Percentiles rank a stretch among this genome's conserved stretches.
These are phyloP conservation scores for Loriculus beryllinus DNA, from an alignment of 2,797 vertebrate genomes.

Conservation along the genomic window DNA sequence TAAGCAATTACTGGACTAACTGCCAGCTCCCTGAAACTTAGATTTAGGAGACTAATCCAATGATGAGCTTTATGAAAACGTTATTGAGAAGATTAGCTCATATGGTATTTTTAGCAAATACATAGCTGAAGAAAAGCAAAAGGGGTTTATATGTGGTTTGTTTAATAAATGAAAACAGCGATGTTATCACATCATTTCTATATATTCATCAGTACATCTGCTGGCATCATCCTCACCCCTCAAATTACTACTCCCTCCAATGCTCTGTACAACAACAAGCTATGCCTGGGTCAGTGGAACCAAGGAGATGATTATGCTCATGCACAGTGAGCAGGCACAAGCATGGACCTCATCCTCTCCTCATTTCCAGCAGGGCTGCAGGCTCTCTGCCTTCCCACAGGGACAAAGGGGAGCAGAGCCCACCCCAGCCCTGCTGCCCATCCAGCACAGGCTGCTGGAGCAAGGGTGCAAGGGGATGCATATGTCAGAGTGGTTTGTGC, in stretches of 20 bases:
- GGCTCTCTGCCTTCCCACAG: neutral
- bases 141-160: neutral
- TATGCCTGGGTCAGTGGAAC: fast-evolving
- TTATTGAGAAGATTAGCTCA: neutral
- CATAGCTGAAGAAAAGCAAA: neutral
- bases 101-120: conserved; percentile 32
- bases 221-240: neutral
- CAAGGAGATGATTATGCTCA: neutral
- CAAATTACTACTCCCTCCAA: neutral
- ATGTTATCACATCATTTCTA: neutral
- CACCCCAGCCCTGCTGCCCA: neutral
- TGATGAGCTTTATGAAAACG: neutral
- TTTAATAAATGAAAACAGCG: conserved; percentile 12
- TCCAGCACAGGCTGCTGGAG: neutral
- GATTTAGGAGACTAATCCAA: neutral
- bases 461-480: neutral
- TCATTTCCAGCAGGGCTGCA: neutral
- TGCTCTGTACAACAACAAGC: neutral
- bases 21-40: neutral
- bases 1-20: neutral
- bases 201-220: neutral
- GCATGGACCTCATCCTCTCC: neutral
- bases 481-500: fast-evolving
- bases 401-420: fast-evolving
- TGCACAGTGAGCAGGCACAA: neutral